Conservation (phyloP, 1,140 invertebrate species). For the Drosophila equinoxialis region DNA sequence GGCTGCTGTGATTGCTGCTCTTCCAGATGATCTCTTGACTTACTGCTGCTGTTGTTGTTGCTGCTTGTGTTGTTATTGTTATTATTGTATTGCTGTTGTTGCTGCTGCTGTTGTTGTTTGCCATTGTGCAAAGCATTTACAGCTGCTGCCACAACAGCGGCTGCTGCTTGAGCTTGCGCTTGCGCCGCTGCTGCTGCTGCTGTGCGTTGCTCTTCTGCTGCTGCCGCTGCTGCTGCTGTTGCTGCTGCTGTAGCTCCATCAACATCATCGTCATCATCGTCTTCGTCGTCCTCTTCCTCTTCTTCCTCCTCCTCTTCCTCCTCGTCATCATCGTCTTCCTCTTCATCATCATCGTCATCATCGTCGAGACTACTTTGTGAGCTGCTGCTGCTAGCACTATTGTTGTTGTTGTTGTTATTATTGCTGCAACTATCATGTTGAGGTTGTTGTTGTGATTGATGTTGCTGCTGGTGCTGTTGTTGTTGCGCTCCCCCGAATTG, state of each 20-base stretch:
- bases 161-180: slow-evolving; percentile 53
- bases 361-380: slow-evolving; percentile 53
- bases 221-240: slow-evolving; percentile 31
- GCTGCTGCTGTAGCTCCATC: not conserved
- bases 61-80: slow-evolving; percentile 43
- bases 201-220: slow-evolving; percentile 42
- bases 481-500: slow-evolving; percentile 38
- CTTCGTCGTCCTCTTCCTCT: not conserved
- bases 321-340: slow-evolving; percentile 38
- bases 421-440: slow-evolving; percentile 12
- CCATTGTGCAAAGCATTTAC: slow-evolving; percentile 66
- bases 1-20: slow-evolving; percentile 23
- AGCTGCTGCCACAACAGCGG: slow-evolving; percentile 64
- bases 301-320: slow-evolving; percentile 36
- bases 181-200: slow-evolving; percentile 44
- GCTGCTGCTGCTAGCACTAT: slow-evolving; percentile 44
- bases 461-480: slow-evolving; percentile 21
- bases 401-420: slow-evolving; percentile 43
- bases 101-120: slow-evolving; percentile 50
- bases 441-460: slow-evolving; percentile 37
- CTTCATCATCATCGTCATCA: slow-evolving; percentile 30
- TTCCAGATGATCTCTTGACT: slow-evolving; percentile 15
- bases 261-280: no score
- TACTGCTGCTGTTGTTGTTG: slow-evolving; percentile 28
- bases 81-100: slow-evolving; percentile 43